Conservation (phyloP, 53 echinoderm and acorn worm genomes). For the Pentamera pediparva region DNA sequence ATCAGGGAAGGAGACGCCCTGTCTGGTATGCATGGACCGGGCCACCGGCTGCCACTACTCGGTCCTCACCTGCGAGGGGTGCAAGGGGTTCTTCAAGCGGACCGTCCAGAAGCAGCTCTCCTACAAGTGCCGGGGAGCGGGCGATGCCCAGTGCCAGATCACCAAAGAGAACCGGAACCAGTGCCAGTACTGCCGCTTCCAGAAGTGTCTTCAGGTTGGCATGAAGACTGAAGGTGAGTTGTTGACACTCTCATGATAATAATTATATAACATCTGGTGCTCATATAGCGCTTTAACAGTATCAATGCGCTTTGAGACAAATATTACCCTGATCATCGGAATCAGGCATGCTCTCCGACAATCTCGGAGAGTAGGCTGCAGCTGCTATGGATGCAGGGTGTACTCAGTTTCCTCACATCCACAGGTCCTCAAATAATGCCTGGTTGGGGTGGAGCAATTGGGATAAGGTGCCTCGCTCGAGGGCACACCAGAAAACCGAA, state of each 20-base stretch:
- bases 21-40: conserved; percentile 61
- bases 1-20: conserved; percentile 1
- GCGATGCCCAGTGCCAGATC: conserved; percentile 36
- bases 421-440: too few relatives aligned
- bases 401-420: too few relatives aligned
- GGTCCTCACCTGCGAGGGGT: conserved; percentile 68
- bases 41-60: conserved; percentile 76
- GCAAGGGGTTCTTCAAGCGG: conserved; percentile 83
- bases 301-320: too few relatives aligned
- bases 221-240: conserved; percentile 75
- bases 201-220: conserved; percentile 68
- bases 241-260: neutral
- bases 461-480: too few relatives aligned
- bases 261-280: neutral
- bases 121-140: conserved; percentile 49
- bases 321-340: too few relatives aligned
- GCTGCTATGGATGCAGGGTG: too few relatives aligned
- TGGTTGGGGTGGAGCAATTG: too few relatives aligned
- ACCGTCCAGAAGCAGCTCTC: conserved; percentile 79
- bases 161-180: conserved; percentile 62
- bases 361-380: too few relatives aligned
- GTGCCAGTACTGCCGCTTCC: conserved; percentile 70
- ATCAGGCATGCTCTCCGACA: too few relatives aligned
- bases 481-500: too few relatives aligned
- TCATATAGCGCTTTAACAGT: too few relatives aligned